Conservation (phyloP, 2,888 invertebrate genomes). For the Sturmia bella region DNA sequence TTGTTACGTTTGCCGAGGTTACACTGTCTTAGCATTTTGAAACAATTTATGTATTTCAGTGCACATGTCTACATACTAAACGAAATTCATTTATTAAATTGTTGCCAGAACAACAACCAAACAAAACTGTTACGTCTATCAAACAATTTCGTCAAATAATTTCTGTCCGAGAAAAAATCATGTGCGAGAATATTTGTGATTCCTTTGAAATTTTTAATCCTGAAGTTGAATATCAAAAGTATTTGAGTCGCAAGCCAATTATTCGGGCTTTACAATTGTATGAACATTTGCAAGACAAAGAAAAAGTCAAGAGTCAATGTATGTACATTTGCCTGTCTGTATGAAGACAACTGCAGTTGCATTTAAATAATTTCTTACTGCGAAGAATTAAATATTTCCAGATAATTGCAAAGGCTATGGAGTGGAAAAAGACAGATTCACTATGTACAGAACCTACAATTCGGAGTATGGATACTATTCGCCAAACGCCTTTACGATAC, state of each 20-base stretch:
- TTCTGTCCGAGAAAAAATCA: constrained; percentile 54
- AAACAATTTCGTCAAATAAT: no score
- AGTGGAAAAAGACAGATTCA: constrained; percentile 86
- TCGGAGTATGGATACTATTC: constrained; percentile 92
- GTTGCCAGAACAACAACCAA: no score
- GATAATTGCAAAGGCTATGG: constrained; percentile 93
- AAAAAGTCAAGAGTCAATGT: constrained; percentile 88
- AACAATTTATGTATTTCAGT: no score
- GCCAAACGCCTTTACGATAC: constrained; percentile 82
- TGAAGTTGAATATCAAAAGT: constrained; percentile 78
- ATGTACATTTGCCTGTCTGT: not conserved
- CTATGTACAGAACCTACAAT: constrained; percentile 91
- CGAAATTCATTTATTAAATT: no score
- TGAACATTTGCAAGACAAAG: constrained; percentile 87
- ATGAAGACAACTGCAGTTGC: no score
- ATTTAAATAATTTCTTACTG: not conserved
- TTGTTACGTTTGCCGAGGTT: no score
- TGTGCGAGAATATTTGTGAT: constrained; percentile 77
- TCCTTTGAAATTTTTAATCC: constrained; percentile 77
- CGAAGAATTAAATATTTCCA: constrained; percentile 76
- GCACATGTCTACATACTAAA: no score
- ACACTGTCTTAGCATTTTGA: no score
- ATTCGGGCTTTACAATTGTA: constrained; percentile 87
- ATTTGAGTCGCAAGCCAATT: constrained; percentile 80
- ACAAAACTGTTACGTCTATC: no score